These are phyloP conservation scores for Palythoa grandis DNA, from an alignment of 92 coral and sea anemone species.

Conservation along the genomic window DNA sequence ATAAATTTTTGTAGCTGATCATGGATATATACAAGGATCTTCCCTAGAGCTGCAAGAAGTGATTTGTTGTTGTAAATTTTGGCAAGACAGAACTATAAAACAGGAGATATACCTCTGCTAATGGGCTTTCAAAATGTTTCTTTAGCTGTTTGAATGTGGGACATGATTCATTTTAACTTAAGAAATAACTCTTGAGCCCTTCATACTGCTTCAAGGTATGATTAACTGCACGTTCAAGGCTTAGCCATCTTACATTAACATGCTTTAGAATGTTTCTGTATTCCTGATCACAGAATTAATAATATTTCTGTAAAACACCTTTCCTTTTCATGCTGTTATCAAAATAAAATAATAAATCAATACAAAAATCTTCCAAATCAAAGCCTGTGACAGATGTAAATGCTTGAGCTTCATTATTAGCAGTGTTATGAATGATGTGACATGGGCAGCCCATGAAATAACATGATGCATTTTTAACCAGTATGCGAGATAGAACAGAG, in stretches of 20 bases:
- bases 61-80: too few species aligned
- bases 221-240: not conserved
- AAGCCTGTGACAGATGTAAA: constrained; percentile 23
- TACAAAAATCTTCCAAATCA: constrained; percentile 26
- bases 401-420: not conserved
- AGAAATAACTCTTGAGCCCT: constrained; percentile 1
- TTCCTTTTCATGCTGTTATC: constrained; percentile 34
- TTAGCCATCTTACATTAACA: constrained; percentile 25
- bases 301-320: constrained; percentile 18
- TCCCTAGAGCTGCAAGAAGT: too few species aligned
- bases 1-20: too few species aligned
- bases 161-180: not conserved
- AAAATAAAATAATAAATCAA: constrained; percentile 34
- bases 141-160: not conserved
- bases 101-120: too few species aligned
- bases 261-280: constrained; percentile 35
- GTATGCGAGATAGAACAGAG: constrained; percentile 16
- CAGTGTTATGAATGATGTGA: constrained; percentile 41
- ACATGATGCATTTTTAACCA: not conserved
- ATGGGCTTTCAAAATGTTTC: too few species aligned
- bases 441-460: constrained; percentile 20
- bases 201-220: not conserved
- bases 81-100: too few species aligned
- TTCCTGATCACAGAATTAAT: constrained; percentile 35
- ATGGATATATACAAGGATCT: too few species aligned